A percentile compares a stretch with the other conserved stretches of the same genome.
Evolutionary conservation across 2,888 invertebrate genomes (phyloP).

Genomic region (Perdita meconis): DNA sequence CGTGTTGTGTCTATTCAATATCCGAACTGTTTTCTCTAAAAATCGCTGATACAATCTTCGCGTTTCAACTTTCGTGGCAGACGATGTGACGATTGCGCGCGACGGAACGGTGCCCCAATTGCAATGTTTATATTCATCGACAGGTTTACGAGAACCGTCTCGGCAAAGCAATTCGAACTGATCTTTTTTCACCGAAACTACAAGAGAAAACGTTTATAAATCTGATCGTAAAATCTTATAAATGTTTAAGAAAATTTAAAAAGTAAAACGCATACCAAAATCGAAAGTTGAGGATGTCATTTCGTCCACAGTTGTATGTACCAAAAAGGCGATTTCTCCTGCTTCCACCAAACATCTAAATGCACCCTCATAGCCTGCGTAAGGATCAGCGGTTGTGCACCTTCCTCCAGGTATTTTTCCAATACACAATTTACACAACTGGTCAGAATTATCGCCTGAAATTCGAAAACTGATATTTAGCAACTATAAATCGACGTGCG

Average conservation of each 20-base stretch:
- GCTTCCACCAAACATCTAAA: slow-evolving; percentile 92
- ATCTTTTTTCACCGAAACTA: slow-evolving; percentile 85
- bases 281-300: slow-evolving; percentile 87
- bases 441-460: slow-evolving; percentile 89
- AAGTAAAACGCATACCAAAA: slow-evolving; percentile 85
- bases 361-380: slow-evolving; percentile 96
- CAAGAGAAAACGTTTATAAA: slow-evolving; percentile 16
- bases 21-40: slow-evolving; percentile 86
- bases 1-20: slow-evolving; percentile 68
- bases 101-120: slow-evolving; percentile 95
- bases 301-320: slow-evolving; percentile 92
- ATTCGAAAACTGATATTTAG: slow-evolving; percentile 27
- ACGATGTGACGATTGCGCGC: slow-evolving; percentile 94
- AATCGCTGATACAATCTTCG: slow-evolving; percentile 88
- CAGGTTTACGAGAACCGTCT: slow-evolving; percentile 89
- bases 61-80: slow-evolving; percentile 88
- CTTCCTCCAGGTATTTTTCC: slow-evolving; percentile 92
- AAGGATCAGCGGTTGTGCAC: slow-evolving; percentile 94
- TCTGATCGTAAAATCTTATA: slow-evolving; percentile 8
- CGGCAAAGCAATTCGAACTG: slow-evolving; percentile 92
- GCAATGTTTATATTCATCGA: slow-evolving; percentile 90
- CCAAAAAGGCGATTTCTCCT: slow-evolving; percentile 96
- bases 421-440: slow-evolving; percentile 92
- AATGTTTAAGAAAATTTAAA: neutral
- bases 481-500: slow-evolving; percentile 13